Base-by-base conservation (phyloP, 1,140 invertebrate species). In the Cecropterus lyciades region DNA sequence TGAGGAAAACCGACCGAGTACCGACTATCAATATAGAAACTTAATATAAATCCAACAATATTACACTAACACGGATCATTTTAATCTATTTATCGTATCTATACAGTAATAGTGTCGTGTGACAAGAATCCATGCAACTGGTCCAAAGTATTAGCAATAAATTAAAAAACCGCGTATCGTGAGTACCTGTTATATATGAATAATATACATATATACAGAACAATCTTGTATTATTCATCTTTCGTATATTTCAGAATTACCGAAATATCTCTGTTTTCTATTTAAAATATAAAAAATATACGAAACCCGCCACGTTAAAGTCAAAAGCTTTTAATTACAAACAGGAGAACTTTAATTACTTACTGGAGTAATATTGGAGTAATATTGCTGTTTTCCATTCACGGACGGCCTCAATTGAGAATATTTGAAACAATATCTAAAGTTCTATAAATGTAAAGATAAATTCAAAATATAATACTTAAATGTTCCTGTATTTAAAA, bases 311-410 rank as follows among this genome's bases (percentile, higher is more conserved):
- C 9, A 10, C 48, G 10, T 51, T 51, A 51, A n/a, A 27, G 11
- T 51, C 48, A 51, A 51, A 27, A 51, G 13, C n/a, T 51, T 51
- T 51, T 48, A 51, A 51, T 51, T 27, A 51, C 48, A 27, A 51
- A 51, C 15, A 48, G 45, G 45, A 48, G 45, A 48, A 48, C 48
- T 27, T 51, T 51, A 51, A 51, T 51, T 40, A 40, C 37, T 13
- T 51, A 27, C 48, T 51, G 20, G 48, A 27, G 48, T 51, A 51
- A 51, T 51, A 51, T 51, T 51, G 20, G 48, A 27, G 48, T 51
- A 51, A 51, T 51, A 51, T 51, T 27, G 48, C 17, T 7, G 20
- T 11, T 51, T 51, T 51, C 16, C 48, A 51, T 51, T 51, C n/a
- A 11, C 13, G n/a, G 24, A 3, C 45, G 15, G 16, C 9, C 37